phyloP scores from a whole-genome alignment of 2,888 invertebrate genomes.

The Pristionchus fissidentatus region DNA sequence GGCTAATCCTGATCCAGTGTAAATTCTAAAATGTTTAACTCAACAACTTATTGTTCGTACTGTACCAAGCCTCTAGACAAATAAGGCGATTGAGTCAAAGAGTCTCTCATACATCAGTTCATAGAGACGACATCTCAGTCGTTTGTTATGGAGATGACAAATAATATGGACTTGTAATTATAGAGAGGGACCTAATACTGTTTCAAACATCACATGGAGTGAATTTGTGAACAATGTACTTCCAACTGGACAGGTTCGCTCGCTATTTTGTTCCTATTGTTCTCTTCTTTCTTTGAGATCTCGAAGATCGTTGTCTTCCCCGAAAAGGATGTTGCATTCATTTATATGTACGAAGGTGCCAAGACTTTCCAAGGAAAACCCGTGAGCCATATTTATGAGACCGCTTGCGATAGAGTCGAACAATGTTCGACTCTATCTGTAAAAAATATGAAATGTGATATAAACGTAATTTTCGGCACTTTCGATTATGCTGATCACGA shows the following conservation, averaged over 20 bases:
- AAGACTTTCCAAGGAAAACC: conserved; percentile 62
- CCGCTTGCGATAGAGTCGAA: background rate
- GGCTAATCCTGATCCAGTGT: too few species aligned
- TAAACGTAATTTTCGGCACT: too few species aligned
- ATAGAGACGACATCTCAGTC: background rate
- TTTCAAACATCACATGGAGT: conserved; percentile 86
- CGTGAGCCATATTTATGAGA: conserved; percentile 24
- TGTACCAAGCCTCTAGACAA: too few species aligned
- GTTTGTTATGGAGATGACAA: background rate
- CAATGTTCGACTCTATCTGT: too few species aligned
- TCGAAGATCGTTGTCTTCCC: conserved; percentile 65
- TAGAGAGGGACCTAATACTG: conserved; percentile 25
- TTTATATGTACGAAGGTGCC: conserved; percentile 60
- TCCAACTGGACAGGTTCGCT: conserved; percentile 88
- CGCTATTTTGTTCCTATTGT: background rate
- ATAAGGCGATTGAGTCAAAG: too few species aligned
- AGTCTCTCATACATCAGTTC: too few species aligned
- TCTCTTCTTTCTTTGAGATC: conserved; percentile 51
- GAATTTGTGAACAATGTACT: conserved; percentile 95
- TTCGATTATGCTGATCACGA: background rate
- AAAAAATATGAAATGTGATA: too few species aligned
- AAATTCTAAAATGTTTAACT: too few species aligned
- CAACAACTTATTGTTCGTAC: too few species aligned
- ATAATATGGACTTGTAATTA: background rate
- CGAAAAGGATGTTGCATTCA: conserved; percentile 64